phyloP scores from a whole-genome alignment of 23 tunicate genomes.

The Corella eumyota region DNA sequence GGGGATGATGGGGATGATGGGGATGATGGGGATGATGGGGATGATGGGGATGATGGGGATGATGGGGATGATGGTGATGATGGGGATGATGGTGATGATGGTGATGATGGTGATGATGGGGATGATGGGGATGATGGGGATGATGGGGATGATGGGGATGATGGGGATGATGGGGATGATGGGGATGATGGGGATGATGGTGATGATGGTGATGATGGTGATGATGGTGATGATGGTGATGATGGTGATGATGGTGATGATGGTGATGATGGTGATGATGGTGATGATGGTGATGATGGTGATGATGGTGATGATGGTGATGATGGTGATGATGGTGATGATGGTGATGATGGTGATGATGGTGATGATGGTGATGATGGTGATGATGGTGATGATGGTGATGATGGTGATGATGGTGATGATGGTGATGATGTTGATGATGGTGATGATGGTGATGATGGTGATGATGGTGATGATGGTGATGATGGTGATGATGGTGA shows the following conservation, averaged over 20 bases:
- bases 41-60: too few relatives aligned
- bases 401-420: not conserved
- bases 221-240: conserved; percentile 10
- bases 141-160: too few relatives aligned
- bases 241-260: not conserved
- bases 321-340: conserved; percentile 11
- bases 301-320: not conserved
- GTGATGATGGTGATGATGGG: too few relatives aligned
- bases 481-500: conserved; percentile 6
- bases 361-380: conserved; percentile 11
- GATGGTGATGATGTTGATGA: conserved; percentile 10
- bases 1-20: too few relatives aligned
- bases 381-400: not conserved
- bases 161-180: too few relatives aligned
- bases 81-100: too few relatives aligned
- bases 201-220: conserved; percentile 1
- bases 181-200: too few relatives aligned
- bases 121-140: too few relatives aligned
- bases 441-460: conserved; percentile 4
- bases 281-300: conserved; percentile 15
- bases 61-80: too few relatives aligned
- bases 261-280: not conserved
- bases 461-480: conserved; percentile 3
- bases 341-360: conserved; percentile 1
- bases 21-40: too few relatives aligned